phyloP scores from a whole-genome alignment of 2,797 vertebrate species.

The Sebastes trivittatus region DNA sequence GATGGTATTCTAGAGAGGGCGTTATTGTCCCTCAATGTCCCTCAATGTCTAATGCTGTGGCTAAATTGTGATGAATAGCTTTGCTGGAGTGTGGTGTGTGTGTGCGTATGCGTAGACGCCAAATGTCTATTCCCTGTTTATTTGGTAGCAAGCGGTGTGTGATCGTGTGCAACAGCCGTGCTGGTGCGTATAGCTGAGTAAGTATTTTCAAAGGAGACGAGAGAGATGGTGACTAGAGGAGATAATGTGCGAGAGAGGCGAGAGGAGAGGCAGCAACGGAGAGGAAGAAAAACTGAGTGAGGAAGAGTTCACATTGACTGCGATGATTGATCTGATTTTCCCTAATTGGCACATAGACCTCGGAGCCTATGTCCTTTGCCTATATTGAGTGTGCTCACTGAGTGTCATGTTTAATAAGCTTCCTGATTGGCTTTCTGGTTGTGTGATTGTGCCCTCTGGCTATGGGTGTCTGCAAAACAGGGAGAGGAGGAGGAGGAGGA shows the following conservation, averaged over 20 bases:
- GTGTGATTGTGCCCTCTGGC: slow-evolving; percentile 75
- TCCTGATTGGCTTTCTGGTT: slow-evolving; percentile 70
- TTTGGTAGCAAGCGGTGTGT: slow-evolving; percentile 36
- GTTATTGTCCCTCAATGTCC: slow-evolving; percentile 60
- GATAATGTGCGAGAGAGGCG: slow-evolving; percentile 25
- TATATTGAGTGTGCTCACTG: slow-evolving; percentile 62
- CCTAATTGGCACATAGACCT: slow-evolving; percentile 71
- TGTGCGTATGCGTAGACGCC: neutral
- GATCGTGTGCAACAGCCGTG: slow-evolving; percentile 35
- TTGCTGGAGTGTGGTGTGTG: slow-evolving; percentile 26
- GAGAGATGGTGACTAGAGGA: slow-evolving; percentile 18
- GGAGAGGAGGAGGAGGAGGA: neutral
- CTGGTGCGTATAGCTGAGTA: slow-evolving; percentile 6
- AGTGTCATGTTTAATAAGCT: slow-evolving; percentile 75
- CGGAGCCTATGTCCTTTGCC: slow-evolving; percentile 62
- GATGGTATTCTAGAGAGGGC: slow-evolving; percentile 32
- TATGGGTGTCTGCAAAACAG: slow-evolving; percentile 52
- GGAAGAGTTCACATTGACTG: slow-evolving; percentile 46
- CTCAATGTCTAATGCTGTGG: slow-evolving; percentile 52
- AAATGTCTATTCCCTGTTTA: slow-evolving; percentile 47
- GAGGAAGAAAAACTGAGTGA: neutral
- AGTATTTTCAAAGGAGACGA: slow-evolving; percentile 36
- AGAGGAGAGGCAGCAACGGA: neutral
- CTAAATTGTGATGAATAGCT: slow-evolving; percentile 75
- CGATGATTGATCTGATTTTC: slow-evolving; percentile 73